A percentile compares a stretch with the other conserved stretches of the same genome.
These are phyloP conservation scores for Stichopus chloronotus DNA, from an alignment of 35 echinoderm and acorn worm species.

Conservation along the genomic window DNA sequence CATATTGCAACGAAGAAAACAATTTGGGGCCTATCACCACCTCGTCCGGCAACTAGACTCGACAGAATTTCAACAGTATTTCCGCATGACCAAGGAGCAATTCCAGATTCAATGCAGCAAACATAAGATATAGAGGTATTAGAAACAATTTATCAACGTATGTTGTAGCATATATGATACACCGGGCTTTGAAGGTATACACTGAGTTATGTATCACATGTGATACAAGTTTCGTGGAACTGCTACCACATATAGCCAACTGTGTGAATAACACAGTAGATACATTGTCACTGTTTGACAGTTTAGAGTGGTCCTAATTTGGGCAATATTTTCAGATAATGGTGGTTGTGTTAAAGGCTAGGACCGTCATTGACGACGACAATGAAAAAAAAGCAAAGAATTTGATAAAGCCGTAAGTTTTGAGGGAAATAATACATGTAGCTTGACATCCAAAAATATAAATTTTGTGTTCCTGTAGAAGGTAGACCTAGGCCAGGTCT, in stretches of 20 bases:
- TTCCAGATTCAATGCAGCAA: neutral
- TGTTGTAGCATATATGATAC: slow-evolving; percentile 4
- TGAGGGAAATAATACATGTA: neutral
- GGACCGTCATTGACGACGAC: neutral
- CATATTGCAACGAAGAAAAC: no score
- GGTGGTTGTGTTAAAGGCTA: neutral
- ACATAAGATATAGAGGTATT: neutral
- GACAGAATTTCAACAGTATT: slow-evolving; percentile 26
- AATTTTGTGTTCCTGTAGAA: neutral
- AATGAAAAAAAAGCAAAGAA: neutral
- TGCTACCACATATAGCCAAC: neutral
- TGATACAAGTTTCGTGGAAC: slow-evolving; percentile 3
- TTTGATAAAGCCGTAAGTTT: neutral
- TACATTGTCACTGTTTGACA: neutral
- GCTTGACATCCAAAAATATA: neutral
- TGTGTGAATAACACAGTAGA: neutral
- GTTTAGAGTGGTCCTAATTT: neutral
- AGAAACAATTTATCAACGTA: neutral
- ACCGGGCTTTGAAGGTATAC: slow-evolving; percentile 2
- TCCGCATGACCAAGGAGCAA: slow-evolving; percentile 16
- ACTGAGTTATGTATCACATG: neutral
- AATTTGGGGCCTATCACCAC: neutral
- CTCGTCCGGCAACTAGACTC: neutral
- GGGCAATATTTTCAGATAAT: neutral
- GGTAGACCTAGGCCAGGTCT: no score